Evolutionary conservation across 2,113 vertebrate genomes (phyloP).

Genomic region (Thymallus thymallus): DNA sequence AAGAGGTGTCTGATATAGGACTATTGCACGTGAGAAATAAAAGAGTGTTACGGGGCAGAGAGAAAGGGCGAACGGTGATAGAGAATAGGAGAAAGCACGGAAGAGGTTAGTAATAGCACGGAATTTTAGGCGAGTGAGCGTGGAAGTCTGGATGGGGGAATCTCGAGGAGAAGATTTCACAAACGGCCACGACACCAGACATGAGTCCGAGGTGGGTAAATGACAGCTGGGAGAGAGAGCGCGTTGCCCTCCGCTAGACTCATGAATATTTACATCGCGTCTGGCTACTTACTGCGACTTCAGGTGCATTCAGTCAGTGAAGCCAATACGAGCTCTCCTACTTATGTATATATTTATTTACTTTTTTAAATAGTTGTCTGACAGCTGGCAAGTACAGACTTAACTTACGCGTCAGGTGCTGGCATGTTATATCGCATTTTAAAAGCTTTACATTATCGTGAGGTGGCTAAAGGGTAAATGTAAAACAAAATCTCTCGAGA

Average conservation of each 20-base stretch:
- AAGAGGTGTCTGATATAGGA: slow-evolving; percentile 63
- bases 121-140: slow-evolving; percentile 35
- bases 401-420: background rate
- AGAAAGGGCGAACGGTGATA: slow-evolving; percentile 25
- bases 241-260: background rate
- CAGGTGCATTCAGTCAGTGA: background rate
- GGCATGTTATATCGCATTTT: background rate
- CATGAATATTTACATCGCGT: slow-evolving; percentile 8
- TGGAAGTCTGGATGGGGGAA: slow-evolving; percentile 58
- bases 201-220: slow-evolving; percentile 75
- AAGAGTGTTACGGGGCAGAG: slow-evolving; percentile 8
- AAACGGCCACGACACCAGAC: slow-evolving; percentile 69
- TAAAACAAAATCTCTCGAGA: background rate
- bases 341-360: slow-evolving; percentile 10
- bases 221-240: background rate
- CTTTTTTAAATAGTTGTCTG: slow-evolving; percentile 1
- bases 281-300: background rate
- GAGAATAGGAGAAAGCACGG: slow-evolving; percentile 25
- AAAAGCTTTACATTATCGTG: background rate
- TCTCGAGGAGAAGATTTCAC: slow-evolving; percentile 52
- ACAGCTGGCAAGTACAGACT: slow-evolving; percentile 8
- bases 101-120: slow-evolving; percentile 25
- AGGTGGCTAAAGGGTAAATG: background rate
- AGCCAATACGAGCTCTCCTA: background rate
- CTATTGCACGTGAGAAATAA: slow-evolving; percentile 42